Percentiles rank a stretch among this genome's conserved stretches.
Evolutionary conservation across 2,113 vertebrate species (phyloP).

Genomic region (Upupa epops): DNA sequence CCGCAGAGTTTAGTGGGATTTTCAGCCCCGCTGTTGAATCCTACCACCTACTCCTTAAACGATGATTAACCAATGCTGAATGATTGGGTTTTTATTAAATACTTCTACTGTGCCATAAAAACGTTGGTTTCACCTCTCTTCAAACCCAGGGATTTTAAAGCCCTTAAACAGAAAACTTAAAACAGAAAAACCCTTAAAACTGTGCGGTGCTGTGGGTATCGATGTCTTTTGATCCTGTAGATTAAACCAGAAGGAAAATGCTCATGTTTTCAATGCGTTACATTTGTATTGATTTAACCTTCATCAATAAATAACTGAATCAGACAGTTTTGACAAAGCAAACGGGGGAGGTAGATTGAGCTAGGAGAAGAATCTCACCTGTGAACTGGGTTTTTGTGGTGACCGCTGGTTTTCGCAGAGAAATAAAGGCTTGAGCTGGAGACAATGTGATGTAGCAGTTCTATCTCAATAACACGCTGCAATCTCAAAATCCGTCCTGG

Average conservation of each 20-base stretch:
- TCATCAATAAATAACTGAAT: background rate
- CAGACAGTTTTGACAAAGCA: background rate
- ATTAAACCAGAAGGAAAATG: background rate
- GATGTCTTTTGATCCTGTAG: background rate
- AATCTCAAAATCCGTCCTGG: conserved; percentile 58
- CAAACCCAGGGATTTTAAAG: conserved; percentile 5
- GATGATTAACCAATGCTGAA: background rate
- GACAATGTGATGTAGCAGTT: conserved; percentile 25
- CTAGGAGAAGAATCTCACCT: background rate
- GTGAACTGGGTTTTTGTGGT: conserved; percentile 7
- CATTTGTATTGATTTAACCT: conserved; percentile 21
- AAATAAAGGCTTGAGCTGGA: conserved; percentile 33
- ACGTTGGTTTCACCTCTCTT: conserved; percentile 4
- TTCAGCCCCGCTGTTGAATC: background rate
- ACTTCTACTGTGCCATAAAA: conserved; percentile 3
- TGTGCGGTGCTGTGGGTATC: background rate
- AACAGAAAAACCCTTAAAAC: background rate
- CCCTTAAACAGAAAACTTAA: no score
- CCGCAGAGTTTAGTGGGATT: conserved; percentile 1
- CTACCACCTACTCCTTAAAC: conserved; percentile 11
- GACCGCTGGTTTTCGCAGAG: conserved; percentile 48
- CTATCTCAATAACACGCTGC: conserved; percentile 54
- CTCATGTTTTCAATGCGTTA: background rate
- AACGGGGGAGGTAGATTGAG: background rate
- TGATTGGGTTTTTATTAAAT: conserved; percentile 11